Conservation (phyloP, 2,797 vertebrate genomes). For the Margarornis squamiger region DNA sequence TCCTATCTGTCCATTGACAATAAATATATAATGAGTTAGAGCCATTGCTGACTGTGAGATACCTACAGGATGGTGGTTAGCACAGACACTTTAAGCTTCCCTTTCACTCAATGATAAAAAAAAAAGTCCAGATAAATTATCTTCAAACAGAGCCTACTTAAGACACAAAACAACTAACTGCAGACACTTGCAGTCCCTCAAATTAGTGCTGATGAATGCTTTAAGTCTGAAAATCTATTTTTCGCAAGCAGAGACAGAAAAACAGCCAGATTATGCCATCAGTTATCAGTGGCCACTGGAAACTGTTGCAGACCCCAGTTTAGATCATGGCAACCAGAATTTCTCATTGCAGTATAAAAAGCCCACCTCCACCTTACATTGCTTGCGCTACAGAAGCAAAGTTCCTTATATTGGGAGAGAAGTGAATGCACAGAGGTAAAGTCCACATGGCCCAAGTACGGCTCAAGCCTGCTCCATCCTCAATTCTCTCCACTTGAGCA, state of each 20-base stretch:
- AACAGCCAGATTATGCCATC: neutral
- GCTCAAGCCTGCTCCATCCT: neutral
- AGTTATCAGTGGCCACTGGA: neutral
- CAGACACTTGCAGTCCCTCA: neutral
- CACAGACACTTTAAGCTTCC: neutral
- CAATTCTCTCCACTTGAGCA: neutral
- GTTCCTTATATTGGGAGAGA: neutral
- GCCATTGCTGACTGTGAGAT: neutral
- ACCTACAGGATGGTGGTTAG: neutral
- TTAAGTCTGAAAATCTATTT: neutral
- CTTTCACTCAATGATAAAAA: neutral
- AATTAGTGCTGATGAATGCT: neutral
- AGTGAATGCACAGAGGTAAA: neutral
- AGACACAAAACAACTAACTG: neutral
- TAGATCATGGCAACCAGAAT: neutral
- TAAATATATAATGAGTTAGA: neutral
- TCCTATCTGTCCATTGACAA: neutral
- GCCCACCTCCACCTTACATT: neutral
- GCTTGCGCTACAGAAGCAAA: neutral
- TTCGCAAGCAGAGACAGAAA: neutral
- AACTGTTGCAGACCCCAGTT: neutral
- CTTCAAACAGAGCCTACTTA: neutral
- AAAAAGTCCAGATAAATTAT: neutral
- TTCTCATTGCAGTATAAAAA: neutral
- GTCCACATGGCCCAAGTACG: rapidly evolving